Evolutionary conservation across 2,797 vertebrate genomes (phyloP).

Genomic region (Bovichtus diacanthus): DNA sequence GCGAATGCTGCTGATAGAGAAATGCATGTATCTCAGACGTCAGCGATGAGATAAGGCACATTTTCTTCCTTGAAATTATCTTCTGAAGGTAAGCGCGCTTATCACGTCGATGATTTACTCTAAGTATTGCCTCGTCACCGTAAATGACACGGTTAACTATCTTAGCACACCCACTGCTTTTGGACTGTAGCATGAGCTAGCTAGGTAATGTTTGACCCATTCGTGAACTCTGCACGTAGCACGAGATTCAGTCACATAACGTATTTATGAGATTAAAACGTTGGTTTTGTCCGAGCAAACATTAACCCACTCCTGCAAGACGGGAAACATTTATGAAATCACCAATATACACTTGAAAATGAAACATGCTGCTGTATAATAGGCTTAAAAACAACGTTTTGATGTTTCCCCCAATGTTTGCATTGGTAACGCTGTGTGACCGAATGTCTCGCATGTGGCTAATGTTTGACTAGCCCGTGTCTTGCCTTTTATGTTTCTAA

Average conservation of each 20-base stretch:
- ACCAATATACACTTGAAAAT: neutral
- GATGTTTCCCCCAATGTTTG: neutral
- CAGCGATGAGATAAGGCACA: neutral
- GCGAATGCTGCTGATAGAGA: too few relatives aligned
- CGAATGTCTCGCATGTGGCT: neutral
- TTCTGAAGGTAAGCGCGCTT: conserved; percentile 6
- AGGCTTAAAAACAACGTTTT: neutral
- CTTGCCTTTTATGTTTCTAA: neutral
- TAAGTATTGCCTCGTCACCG: neutral
- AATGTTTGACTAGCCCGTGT: neutral
- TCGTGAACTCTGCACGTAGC: neutral
- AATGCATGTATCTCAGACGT: neutral
- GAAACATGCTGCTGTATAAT: neutral
- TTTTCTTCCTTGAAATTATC: fast-evolving
- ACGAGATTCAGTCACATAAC: neutral
- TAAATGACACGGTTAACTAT: neutral
- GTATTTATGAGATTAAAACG: neutral
- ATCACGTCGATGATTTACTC: fast-evolving
- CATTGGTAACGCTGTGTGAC: neutral
- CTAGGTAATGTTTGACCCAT: neutral
- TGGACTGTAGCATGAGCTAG: neutral
- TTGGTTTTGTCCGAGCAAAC: neutral
- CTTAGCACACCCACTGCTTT: neutral
- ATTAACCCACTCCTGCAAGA: neutral
- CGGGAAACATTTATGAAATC: neutral